Conservation (phyloP, 2,797 vertebrate genomes). For the Peromyscus nudipes region DNA sequence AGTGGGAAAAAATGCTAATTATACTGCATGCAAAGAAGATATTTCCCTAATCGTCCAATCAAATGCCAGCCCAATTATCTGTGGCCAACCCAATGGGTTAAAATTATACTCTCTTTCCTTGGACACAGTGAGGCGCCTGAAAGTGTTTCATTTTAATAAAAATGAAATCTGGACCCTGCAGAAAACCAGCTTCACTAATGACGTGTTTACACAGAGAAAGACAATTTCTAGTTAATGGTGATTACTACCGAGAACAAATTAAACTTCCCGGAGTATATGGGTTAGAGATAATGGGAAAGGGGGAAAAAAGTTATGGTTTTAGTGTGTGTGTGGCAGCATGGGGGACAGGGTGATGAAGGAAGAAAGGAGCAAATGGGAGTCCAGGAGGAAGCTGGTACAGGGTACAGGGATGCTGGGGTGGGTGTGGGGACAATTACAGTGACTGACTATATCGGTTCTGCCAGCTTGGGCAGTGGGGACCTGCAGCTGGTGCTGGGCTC, state of each 20-base stretch:
- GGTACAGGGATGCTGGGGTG: background rate
- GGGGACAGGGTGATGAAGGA: conserved; percentile 63
- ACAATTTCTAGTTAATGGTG: conserved; percentile 93
- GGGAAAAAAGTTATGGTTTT: conserved; percentile 84
- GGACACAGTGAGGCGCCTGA: conserved; percentile 89
- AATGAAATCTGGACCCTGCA: conserved; percentile 91
- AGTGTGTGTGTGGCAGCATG: conserved; percentile 72
- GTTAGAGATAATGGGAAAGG: conserved; percentile 89
- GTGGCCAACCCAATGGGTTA: conserved; percentile 90
- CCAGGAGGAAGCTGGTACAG: conserved; percentile 41
- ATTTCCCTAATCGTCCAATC: conserved; percentile 91
- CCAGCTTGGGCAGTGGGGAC: background rate
- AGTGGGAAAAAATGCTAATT: conserved; percentile 90
- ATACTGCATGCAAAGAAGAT: conserved; percentile 85
- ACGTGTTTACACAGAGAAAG: conserved; percentile 92
- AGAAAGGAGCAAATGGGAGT: conserved; percentile 64
- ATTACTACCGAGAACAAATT: conserved; percentile 91
- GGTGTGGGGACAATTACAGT: background rate
- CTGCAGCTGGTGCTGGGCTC: background rate
- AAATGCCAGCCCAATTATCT: conserved; percentile 89
- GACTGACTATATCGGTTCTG: background rate
- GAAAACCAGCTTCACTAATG: conserved; percentile 90
- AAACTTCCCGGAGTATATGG: conserved; percentile 89
- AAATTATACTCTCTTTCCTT: conserved; percentile 89
- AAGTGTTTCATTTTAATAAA: conserved; percentile 92